Evolutionary conservation across 1,140 invertebrate species (phyloP).

Genomic region (Zaprionus tsacasi): DNA sequence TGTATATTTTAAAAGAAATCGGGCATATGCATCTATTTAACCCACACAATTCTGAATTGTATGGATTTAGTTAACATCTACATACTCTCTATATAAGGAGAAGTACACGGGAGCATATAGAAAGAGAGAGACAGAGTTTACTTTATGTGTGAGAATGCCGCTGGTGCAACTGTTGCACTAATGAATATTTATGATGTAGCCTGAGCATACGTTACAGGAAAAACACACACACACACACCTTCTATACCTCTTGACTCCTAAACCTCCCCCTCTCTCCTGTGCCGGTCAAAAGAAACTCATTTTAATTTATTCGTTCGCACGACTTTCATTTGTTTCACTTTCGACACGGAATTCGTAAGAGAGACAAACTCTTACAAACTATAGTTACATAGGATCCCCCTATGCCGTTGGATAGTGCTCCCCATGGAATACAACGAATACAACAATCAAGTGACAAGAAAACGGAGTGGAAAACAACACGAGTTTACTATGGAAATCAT

Average conservation of each 20-base stretch:
- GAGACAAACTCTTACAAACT: conserved; percentile 31
- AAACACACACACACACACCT: neutral
- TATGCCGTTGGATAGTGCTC: neutral
- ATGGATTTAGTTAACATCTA: neutral
- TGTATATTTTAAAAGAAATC: neutral
- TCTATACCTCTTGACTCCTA: neutral
- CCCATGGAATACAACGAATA: conserved; percentile 16
- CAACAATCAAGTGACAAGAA: conserved; percentile 32
- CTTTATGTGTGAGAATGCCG: neutral
- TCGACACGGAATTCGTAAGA: conserved; percentile 54
- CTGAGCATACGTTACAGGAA: conserved; percentile 9
- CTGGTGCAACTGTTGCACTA: conserved; percentile 55
- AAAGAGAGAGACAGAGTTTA: neutral
- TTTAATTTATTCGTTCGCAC: conserved; percentile 77
- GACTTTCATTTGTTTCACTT: conserved; percentile 79
- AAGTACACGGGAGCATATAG: neutral
- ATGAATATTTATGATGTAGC: conserved; percentile 72
- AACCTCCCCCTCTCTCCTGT: neutral
- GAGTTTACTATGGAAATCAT: conserved; percentile 30
- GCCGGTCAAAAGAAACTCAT: conserved; percentile 50
- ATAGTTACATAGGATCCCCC: neutral
- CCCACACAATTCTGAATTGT: neutral
- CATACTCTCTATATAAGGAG: neutral
- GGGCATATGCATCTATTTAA: neutral
- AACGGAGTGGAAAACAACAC: conserved; percentile 38